Base-by-base conservation (phyloP, 2,113 vertebrate species). In the Daboia siamensis region DNA sequence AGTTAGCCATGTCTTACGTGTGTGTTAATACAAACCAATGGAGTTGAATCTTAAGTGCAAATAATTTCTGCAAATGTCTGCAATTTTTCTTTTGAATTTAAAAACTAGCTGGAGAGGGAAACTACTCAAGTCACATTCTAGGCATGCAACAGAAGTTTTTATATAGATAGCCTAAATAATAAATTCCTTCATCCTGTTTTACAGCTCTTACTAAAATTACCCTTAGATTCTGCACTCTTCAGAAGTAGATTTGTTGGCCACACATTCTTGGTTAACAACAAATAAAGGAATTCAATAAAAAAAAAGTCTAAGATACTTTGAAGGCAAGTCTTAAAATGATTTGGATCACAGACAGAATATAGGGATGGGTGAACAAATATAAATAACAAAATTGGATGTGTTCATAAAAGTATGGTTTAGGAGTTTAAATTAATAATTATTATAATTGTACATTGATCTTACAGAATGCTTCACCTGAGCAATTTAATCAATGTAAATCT, bases 331-430 rank as follows among this genome's bases (percentile, higher is more conserved):
- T 92, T 90, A 94, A 88, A 94, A 69, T 57, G 54, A 57, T 89
- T 95, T 0, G 95, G 64, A 92, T 91, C 94, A 96, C 95, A 95
- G 93, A 95, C 96, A 93, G 59, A 96, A 91, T 56, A 97, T 88
- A 94, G 48, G 15, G 17, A 48, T 91, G 33, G 26, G 44, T 44
- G n/a, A 46, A 57, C 29, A 84, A 26, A 15, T 20, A 86, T 52
- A 92, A 92, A 59, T 55, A 92, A 33, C 26, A 56, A 92, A 92
- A 46, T 59, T 44, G 69, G 33, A 89, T 92, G 52, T 56, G 33
- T 61, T 61, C 59, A 54, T 74, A 88, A 52, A 94, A 87, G 69
- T 80, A 95, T 61, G 74, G 69, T 93, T 59, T 56, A 91, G 86
- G 91, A 92, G 92, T 15, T 96, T 89, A 92, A 51, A 33, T 48